Base-by-base conservation (phyloP, 1,140 invertebrate species). In the Ditylenchus dipsaci region DNA sequence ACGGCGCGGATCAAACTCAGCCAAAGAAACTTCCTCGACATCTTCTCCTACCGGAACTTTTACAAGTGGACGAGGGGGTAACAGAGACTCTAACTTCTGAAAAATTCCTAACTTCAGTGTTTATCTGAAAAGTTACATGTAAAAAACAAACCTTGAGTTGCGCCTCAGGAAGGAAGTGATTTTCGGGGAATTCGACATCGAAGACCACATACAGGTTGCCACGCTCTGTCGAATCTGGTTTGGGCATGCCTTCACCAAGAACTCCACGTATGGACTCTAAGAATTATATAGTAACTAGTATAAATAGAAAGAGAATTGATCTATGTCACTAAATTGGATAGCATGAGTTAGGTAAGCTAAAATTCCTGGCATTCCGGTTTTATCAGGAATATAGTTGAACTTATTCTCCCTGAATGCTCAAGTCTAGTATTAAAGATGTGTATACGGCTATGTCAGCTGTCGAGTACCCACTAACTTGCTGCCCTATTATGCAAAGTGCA, bases 191-290 rank as follows among this genome's bases (percentile, higher is more conserved):
- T 62, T 87, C 87, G 15, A 95, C 88, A 78, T 88, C 87, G 85
- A 95, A 94, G 76, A 89, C 88, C 63, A 95, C 88, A 78, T 91
- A 91, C n/a, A 95, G 84, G 82, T 91, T 89, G 45, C 93, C 93
- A 79, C 89, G 90, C 80, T 90, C 89, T 43, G 90, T 89, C 84
- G 90, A 89, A 77, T 89, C 89, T 76, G 89, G 83, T 17, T 83
- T 76, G 9, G 88, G 86, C 87, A 88, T 87, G 33, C 87, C 87
- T 77, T 88, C 87, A 47, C 83, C 80, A 29, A 81, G 63, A n/a
- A 88, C 75, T 68, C 80, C 83, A 68, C 86, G 86, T 5, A 87
- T 69, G 15, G 82, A 81, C 13, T 69, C 83, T 84, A 33, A 61
- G 80, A 77, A 66, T 17, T n/a, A n/a, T 23, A 21, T 71, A 49